Conservation (phyloP, 2,113 vertebrate genomes). For the Nothoprocta pentlandii region DNA sequence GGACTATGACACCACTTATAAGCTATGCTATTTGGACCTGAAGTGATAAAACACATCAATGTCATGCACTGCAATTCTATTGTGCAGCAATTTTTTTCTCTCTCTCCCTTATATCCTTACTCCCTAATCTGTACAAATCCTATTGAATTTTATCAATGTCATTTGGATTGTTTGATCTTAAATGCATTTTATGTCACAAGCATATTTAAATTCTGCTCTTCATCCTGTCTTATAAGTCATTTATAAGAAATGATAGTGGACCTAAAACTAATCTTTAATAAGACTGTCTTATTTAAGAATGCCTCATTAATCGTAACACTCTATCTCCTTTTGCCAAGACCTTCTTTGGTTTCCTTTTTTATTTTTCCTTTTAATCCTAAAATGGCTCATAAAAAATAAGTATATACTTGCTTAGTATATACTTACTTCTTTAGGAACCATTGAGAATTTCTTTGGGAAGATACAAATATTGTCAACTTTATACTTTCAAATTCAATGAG, state of each 20-base stretch:
- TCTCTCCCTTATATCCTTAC: neutral
- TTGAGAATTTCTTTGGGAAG: neutral
- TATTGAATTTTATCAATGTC: constrained; percentile 1
- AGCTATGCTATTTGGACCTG: neutral
- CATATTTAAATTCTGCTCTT: constrained; percentile 21
- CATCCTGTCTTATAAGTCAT: neutral
- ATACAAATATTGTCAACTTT: neutral
- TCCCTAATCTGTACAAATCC: constrained; percentile 45
- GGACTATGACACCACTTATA: neutral
- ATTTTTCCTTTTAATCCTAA: neutral
- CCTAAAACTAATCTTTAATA: neutral
- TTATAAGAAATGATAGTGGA: neutral
- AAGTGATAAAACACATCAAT: constrained; percentile 29
- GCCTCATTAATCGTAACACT: neutral
- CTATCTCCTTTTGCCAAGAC: neutral
- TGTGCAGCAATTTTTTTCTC: neutral
- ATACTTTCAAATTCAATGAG: neutral
- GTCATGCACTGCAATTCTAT: neutral
- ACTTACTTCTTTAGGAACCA: neutral
- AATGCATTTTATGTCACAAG: constrained; percentile 11
- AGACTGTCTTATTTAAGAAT: neutral
- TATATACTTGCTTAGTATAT: neutral
- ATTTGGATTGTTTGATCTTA: constrained; percentile 40
- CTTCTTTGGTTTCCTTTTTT: neutral
- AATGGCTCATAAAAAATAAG: neutral